These are phyloP conservation scores for Cranoglanis bouderius DNA, from an alignment of 2,113 vertebrate species.

Conservation along the genomic window DNA sequence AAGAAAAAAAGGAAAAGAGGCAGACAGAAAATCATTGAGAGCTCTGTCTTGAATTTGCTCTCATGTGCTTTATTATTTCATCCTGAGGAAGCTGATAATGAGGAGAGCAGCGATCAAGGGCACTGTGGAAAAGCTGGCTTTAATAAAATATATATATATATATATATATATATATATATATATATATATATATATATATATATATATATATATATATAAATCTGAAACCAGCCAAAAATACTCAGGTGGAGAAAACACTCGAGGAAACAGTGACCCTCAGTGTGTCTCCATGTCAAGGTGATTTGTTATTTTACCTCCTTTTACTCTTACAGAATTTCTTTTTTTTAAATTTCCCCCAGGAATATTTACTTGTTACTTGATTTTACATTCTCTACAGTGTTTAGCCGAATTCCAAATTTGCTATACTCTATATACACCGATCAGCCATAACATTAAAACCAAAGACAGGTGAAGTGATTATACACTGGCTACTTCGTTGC, in stretches of 20 bases:
- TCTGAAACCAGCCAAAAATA: neutral
- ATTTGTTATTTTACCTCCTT: neutral
- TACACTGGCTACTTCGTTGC: no score
- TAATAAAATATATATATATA: neutral
- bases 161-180: no score
- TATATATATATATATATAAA: no score
- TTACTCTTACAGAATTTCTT: neutral
- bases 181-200: no score
- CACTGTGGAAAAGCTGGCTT: neutral
- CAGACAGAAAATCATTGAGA: neutral
- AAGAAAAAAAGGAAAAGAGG: neutral
- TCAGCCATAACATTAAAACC: no score
- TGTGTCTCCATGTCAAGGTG: neutral
- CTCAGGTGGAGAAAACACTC: neutral
- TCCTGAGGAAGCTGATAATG: conserved; percentile 2
- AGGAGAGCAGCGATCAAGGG: neutral
- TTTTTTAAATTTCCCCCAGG: no score
- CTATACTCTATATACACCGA: no score
- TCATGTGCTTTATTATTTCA: neutral
- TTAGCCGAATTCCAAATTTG: neutral
- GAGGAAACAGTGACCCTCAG: neutral
- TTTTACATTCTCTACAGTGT: neutral
- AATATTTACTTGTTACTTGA: neutral
- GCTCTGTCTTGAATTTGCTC: neutral
- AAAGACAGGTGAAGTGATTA: no score